These are phyloP conservation scores for Acronicta leporina DNA, from an alignment of 2,888 invertebrate species.

Conservation along the genomic window DNA sequence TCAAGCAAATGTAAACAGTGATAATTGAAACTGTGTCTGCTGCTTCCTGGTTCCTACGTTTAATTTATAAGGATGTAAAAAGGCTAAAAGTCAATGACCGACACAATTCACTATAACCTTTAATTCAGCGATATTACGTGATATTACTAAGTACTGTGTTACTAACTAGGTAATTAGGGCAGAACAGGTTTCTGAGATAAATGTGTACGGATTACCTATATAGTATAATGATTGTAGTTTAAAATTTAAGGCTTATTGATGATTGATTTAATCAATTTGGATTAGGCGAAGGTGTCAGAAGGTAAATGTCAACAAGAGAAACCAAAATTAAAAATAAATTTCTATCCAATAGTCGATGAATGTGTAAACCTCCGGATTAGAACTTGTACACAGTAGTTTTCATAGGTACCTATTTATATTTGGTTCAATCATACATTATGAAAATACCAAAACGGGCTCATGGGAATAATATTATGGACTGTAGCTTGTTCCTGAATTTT, in stretches of 20 bases:
- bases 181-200: conserved; percentile 61
- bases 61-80: conserved; percentile 62
- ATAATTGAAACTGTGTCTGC: conserved; percentile 64
- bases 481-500: neutral
- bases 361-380: neutral
- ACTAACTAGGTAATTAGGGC: conserved; percentile 18
- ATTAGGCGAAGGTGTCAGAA: conserved; percentile 58
- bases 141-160: conserved; percentile 6
- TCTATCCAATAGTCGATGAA: conserved; percentile 7
- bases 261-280: conserved; percentile 57
- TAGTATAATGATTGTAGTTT: neutral
- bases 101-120: conserved; percentile 48
- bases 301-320: conserved; percentile 46
- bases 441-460: neutral
- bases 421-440: neutral
- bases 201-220: no score
- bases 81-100: conserved; percentile 70
- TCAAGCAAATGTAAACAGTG: conserved; percentile 73
- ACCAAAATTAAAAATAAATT: conserved; percentile 33
- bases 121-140: conserved; percentile 26
- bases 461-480: neutral
- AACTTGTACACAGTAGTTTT: no score
- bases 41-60: conserved; percentile 78
- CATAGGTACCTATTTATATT: neutral
- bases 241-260: conserved; percentile 13